Conservation (phyloP, 2,797 vertebrate species). For the Perodicticus potto region DNA sequence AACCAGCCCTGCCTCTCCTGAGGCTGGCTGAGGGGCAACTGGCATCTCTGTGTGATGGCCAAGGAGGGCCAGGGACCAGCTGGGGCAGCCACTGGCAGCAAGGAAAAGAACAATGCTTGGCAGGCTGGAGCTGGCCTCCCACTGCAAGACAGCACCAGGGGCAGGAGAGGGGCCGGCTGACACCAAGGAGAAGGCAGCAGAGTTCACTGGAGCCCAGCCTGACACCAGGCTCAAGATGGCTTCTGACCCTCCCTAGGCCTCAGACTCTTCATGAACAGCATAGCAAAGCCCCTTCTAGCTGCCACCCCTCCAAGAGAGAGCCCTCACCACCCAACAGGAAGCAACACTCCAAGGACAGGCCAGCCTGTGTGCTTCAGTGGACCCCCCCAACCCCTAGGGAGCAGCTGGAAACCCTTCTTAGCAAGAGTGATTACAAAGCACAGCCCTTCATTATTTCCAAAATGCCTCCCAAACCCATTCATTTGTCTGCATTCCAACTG, state of each 20-base stretch:
- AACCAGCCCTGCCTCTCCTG: not conserved
- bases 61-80: not conserved
- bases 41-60: not conserved
- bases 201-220: not conserved
- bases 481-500: not conserved
- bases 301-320: not conserved
- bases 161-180: not conserved
- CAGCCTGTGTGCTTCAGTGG: not conserved
- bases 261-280: not conserved
- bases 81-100: not conserved
- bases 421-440: not conserved
- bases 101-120: not conserved
- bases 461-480: not conserved
- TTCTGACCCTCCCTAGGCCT: not conserved
- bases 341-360: not conserved
- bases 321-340: not conserved
- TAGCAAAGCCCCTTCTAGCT: not conserved
- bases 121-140: not conserved
- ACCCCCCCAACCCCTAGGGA: not conserved
- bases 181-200: not conserved
- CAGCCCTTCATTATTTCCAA: not conserved
- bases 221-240: no score
- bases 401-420: no score
- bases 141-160: not conserved
- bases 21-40: not conserved